Conservation (phyloP, 1,140 invertebrate genomes). For the Eurytemora carolleeae region DNA sequence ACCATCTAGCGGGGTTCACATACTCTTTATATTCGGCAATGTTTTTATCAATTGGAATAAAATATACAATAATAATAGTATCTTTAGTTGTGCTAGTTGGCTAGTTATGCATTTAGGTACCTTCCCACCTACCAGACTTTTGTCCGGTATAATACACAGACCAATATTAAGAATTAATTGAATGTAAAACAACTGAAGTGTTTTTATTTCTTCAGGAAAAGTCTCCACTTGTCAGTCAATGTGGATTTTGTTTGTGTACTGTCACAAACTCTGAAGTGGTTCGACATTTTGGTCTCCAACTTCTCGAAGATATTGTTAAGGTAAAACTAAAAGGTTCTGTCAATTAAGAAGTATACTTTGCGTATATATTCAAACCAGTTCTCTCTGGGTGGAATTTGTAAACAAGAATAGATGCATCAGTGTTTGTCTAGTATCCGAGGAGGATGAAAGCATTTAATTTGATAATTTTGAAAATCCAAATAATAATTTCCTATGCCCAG, state of each 20-base stretch:
- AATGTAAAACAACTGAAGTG: constrained; percentile 22
- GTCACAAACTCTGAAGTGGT: constrained; percentile 48
- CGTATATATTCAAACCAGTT: constrained; percentile 38
- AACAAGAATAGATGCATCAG: constrained; percentile 9
- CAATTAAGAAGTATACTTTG: constrained; percentile 61
- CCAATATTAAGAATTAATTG: not conserved
- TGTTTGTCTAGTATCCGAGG: not conserved
- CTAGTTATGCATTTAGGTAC: not conserved
- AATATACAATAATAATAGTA: not conserved
- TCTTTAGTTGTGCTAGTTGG: no score
- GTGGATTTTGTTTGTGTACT: constrained; percentile 53
- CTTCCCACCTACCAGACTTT: not conserved
- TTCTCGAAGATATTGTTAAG: constrained; percentile 75
- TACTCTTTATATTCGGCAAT: no score
- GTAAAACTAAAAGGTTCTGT: constrained; percentile 70
- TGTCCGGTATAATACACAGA: not conserved
- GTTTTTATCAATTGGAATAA: not conserved
- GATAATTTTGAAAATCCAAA: not conserved
- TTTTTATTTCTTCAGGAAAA: constrained; percentile 35
- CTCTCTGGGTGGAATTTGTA: constrained; percentile 4
- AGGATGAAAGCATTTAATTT: not conserved
- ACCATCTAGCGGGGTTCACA: no score
- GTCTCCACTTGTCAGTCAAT: constrained; percentile 61
- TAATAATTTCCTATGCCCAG: not conserved
- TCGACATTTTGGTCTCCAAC: constrained; percentile 64